Evolutionary conservation across 2,888 invertebrate genomes (phyloP).

Genomic region (Lithophane leautieri): DNA sequence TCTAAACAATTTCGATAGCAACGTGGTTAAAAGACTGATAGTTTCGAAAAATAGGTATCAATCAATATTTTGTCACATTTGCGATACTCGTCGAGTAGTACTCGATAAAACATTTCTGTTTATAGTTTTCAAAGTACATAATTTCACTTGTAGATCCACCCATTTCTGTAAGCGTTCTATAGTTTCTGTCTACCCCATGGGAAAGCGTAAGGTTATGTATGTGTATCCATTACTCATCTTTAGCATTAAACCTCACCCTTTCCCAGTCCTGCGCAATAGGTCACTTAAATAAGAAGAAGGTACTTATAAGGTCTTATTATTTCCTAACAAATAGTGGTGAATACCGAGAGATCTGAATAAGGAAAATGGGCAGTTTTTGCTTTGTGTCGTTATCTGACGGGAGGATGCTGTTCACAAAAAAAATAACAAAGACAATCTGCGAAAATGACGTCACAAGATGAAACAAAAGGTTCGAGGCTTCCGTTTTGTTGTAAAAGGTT

Average conservation of each 20-base stretch:
- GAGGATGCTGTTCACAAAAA: constrained; percentile 39
- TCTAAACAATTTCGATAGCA: not conserved
- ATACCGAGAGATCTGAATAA: constrained; percentile 29
- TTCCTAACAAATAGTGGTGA: constrained; percentile 48
- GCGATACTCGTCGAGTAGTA: not conserved
- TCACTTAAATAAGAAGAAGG: constrained; percentile 42
- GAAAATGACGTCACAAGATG: not conserved
- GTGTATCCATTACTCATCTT: constrained; percentile 25
- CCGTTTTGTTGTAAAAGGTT: not conserved
- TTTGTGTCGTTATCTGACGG: constrained; percentile 37
- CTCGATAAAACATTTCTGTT: not conserved
- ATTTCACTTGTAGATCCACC: not conserved
- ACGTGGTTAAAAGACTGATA: no score
- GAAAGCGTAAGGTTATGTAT: no score
- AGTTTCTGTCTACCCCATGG: no score
- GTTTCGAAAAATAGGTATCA: not conserved
- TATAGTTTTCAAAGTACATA: not conserved
- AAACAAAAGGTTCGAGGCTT: constrained; percentile 8
- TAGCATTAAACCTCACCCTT: constrained; percentile 29
- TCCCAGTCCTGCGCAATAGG: constrained; percentile 48
- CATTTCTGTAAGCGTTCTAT: no score
- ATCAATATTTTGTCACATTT: not conserved
- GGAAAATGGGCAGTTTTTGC: constrained; percentile 35
- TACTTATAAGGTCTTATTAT: constrained; percentile 47
- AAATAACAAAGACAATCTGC: constrained; percentile 12